Percentiles rank a stretch among this genome's conserved stretches.
These are phyloP conservation scores for Psilopsiagon aymara DNA, from an alignment of 2,113 vertebrate species.

Conservation along the genomic window DNA sequence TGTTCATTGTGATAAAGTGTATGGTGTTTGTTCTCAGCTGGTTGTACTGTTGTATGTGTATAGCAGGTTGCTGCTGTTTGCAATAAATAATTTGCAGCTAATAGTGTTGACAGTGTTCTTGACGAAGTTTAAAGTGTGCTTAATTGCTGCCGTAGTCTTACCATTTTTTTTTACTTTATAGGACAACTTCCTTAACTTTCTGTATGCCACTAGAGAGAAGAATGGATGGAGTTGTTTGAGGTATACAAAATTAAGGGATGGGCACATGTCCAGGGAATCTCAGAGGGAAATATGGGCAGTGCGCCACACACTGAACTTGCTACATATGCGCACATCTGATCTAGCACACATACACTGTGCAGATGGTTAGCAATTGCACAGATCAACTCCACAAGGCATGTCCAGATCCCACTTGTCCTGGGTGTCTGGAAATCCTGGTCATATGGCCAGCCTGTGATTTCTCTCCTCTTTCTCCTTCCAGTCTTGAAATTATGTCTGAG, in stretches of 20 bases:
- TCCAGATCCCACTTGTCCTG: background rate
- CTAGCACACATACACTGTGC: background rate
- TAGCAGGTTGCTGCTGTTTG: background rate
- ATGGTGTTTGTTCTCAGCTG: background rate
- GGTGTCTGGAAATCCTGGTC: conserved; percentile 16
- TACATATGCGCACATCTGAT: conserved; percentile 42
- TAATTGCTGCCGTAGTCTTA: background rate
- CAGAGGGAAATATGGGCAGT: conserved; percentile 9
- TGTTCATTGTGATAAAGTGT: background rate
- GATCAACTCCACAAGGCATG: background rate
- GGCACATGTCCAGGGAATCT: conserved; percentile 31
- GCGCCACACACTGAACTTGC: conserved; percentile 33
- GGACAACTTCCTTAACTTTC: background rate
- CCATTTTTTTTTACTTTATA: background rate
- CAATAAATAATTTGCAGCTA: background rate
- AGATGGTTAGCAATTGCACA: conserved; percentile 32
- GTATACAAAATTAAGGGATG: background rate
- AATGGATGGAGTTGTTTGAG: background rate
- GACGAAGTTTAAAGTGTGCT: background rate
- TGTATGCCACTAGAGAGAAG: background rate
- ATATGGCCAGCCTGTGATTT: background rate
- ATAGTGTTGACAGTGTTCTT: background rate
- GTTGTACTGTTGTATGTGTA: background rate
- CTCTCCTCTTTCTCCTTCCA: background rate
- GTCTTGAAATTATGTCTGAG: background rate